Base-by-base conservation (phyloP, 2,888 invertebrate species). In the Leucozona laternaria region DNA sequence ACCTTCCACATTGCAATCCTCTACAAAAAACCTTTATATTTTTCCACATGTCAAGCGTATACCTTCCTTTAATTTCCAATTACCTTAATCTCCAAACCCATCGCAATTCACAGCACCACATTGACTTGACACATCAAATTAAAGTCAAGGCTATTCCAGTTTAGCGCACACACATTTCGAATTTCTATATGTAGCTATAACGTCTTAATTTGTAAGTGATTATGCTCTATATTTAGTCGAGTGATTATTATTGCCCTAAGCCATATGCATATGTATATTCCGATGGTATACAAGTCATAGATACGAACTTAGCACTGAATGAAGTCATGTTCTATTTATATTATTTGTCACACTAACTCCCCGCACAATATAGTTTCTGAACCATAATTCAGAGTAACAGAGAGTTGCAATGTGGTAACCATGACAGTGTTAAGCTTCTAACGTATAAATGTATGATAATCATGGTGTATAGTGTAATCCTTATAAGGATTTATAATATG, bases 381-480 rank as follows among this genome's bases (percentile, higher is more conserved):
- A 48, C 40, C 71, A 77, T 79, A 79, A 84, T 77, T 80, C 72
- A 76, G 11, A 20, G 48, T 17, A 45, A 68, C 60, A 60, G 76
- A 60, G 76, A 77, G 45, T 45, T 17, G 37, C 55, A 66, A 45
- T 17, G 45, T 71, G 70, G 79, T 76, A 53, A 73, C 62, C 77
- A 84, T 79, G 84, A 77, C 84, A 84, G 71, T 80, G 71, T 80
- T 75, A 79, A 79, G 79, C 79, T 84, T 77, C 66, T 28, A 73
- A 77, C 68, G 77, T 62, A 80, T 62, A 80, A 80, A 80, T 85
- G 85, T 73, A 80, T 85, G 77, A 80, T 73, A 81, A 85, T 85
- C 80, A 80, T 28, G 57, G 28, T 73, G 73, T 31, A 31, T 8
- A n/a, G n/a, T n/a, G 7, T 85, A 80, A 85, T 85, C 80, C 73